Conservation (phyloP, 2,113 vertebrate genomes). For the Myodes glareolus region DNA sequence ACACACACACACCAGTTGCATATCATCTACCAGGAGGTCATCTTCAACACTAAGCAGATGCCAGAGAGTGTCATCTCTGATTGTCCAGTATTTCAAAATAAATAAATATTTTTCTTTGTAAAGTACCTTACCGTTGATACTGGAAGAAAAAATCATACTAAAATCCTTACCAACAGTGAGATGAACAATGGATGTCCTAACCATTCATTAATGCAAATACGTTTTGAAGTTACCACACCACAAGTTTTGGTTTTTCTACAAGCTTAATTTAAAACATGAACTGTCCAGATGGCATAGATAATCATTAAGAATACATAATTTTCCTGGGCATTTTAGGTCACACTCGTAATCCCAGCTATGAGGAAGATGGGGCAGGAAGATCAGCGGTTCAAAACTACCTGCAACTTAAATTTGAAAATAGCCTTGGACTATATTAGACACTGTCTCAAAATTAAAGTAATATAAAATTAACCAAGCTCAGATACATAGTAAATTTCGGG, state of each 20-base stretch:
- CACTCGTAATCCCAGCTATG: neutral
- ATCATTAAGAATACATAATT: neutral
- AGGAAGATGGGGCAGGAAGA: neutral
- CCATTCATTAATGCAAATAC: neutral
- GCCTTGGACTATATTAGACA: neutral
- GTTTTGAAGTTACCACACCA: neutral
- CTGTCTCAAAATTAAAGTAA: neutral
- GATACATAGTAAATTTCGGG: neutral
- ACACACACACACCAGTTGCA: neutral
- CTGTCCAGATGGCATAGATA: neutral
- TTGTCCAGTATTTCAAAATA: neutral
- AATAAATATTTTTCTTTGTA: neutral
- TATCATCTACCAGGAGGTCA: neutral
- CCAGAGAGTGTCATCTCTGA: neutral
- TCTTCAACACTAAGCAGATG: neutral
- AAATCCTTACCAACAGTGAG: neutral
- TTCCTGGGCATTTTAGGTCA: neutral
- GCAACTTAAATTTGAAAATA: neutral
- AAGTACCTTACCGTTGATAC: neutral
- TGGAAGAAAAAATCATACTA: neutral
- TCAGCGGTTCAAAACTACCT: neutral
- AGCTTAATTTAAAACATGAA: conserved; percentile 25
- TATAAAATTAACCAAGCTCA: neutral
- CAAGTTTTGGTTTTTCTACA: neutral
- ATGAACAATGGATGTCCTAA: neutral